Evolutionary conservation across 2,797 vertebrate species (phyloP).

Genomic region (Lepus townsendii): DNA sequence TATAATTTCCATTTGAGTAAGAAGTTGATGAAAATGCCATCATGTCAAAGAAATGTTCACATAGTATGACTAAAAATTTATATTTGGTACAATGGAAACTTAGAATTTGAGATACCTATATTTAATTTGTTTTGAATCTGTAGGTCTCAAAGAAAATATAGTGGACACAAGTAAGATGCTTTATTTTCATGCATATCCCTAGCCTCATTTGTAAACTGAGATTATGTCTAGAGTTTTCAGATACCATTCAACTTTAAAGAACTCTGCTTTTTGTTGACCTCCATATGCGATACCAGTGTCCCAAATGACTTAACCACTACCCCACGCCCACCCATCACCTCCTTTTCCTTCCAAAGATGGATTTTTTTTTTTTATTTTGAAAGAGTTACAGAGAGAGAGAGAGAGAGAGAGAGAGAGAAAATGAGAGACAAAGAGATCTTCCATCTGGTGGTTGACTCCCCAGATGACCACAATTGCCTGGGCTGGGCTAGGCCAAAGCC

Average conservation of each 20-base stretch:
- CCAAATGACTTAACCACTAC: too few relatives aligned
- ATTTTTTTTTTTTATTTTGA: too few relatives aligned
- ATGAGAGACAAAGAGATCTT: too few relatives aligned
- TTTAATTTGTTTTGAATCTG: constrained; percentile 67
- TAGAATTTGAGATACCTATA: constrained; percentile 22
- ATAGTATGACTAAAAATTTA: constrained; percentile 38
- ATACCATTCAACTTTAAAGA: constrained; percentile 28
- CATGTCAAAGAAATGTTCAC: constrained; percentile 35
- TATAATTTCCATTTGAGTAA: constrained; percentile 59
- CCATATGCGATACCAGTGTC: too few relatives aligned
- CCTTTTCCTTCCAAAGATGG: too few relatives aligned
- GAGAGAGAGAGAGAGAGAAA: too few relatives aligned
- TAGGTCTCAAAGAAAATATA: constrained; percentile 43
- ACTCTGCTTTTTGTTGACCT: constrained; percentile 27
- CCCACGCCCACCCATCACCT: background rate
- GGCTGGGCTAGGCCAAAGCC: too few relatives aligned
- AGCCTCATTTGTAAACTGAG: constrained; percentile 49
- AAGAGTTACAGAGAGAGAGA: too few relatives aligned
- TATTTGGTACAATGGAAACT: constrained; percentile 13
- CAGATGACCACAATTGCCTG: too few relatives aligned
- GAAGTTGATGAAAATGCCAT: constrained; percentile 52
- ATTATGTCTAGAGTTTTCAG: constrained; percentile 46
- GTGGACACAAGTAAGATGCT: background rate
- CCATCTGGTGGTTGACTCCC: too few relatives aligned
- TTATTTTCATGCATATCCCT: background rate